Conservation (phyloP, 1,140 invertebrate genomes). For the Ooceraea biroi region DNA sequence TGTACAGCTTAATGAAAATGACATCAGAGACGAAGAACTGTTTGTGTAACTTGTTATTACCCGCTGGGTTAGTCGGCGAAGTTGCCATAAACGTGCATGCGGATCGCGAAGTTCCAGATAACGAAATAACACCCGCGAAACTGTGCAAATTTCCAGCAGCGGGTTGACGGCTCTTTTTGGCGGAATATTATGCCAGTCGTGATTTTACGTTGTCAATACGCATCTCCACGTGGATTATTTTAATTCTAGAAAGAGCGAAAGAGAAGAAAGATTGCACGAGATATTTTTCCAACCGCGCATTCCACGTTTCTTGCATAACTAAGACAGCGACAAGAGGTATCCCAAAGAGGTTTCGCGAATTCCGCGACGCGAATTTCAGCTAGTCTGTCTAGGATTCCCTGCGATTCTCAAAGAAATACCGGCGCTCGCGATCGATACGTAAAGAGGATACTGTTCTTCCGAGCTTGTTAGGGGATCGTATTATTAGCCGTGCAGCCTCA, state of each 20-base stretch:
- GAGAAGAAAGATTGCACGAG: no score
- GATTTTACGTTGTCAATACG: background rate
- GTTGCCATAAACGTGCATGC: slow-evolving; percentile 10
- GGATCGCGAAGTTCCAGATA: background rate
- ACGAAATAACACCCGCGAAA: background rate
- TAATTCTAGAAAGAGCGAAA: no score
- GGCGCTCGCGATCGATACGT: slow-evolving; percentile 32
- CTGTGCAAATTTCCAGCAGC: background rate
- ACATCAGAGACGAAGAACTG: slow-evolving; percentile 34
- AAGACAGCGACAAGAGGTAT: no score
- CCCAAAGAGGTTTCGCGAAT: no score
- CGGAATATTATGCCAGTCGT: background rate
- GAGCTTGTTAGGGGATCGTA: slow-evolving; percentile 50
- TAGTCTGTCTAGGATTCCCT: slow-evolving; percentile 13
- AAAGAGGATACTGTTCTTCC: slow-evolving; percentile 40
- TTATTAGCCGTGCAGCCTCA: slow-evolving; percentile 39
- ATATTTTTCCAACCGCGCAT: no score
- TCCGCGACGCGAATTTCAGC: background rate
- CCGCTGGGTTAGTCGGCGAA: background rate
- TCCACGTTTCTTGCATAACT: no score
- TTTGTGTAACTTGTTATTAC: slow-evolving; percentile 38
- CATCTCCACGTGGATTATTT: background rate
- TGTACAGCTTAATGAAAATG: slow-evolving; percentile 36
- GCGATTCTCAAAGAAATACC: slow-evolving; percentile 35
- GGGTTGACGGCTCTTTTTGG: background rate